Conservation (phyloP, 1,140 invertebrate species). For the Drosophila santomea region DNA sequence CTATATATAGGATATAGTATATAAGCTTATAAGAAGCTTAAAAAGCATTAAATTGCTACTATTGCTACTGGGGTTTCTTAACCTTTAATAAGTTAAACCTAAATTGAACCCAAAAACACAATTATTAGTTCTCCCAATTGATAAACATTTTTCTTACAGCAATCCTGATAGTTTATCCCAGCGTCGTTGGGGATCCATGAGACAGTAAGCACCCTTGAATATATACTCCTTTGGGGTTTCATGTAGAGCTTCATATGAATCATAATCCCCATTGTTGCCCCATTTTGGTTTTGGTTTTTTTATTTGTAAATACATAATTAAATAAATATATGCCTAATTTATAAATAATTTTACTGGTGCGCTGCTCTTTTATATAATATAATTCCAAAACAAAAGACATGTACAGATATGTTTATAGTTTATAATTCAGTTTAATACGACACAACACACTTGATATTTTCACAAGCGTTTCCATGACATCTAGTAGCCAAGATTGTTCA, state of each 20-base stretch:
- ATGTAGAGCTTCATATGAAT: slow-evolving; percentile 44
- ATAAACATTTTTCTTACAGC: slow-evolving; percentile 84
- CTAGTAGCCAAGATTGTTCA: slow-evolving; percentile 2
- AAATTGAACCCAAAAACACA: too few relatives aligned
- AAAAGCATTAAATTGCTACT: too few relatives aligned
- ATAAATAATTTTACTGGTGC: neutral
- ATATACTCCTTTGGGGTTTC: slow-evolving; percentile 24
- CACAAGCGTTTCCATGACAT: neutral
- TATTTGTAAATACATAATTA: slow-evolving; percentile 22
- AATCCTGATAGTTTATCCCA: slow-evolving; percentile 89
- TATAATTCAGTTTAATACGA: too few relatives aligned
- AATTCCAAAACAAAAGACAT: too few relatives aligned
- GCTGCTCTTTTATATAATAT: neutral
- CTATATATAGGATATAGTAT: too few relatives aligned
- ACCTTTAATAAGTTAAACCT: too few relatives aligned
- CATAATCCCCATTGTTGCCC: slow-evolving; percentile 41
- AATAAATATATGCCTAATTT: neutral
- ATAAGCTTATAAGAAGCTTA: too few relatives aligned
- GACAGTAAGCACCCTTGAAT: slow-evolving; percentile 88
- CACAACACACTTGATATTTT: neutral
- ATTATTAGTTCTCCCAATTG: slow-evolving; percentile 2
- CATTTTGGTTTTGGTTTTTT: slow-evolving; percentile 59
- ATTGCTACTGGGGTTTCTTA: too few relatives aligned
- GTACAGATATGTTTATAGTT: neutral
- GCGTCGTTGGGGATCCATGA: slow-evolving; percentile 91